Evolutionary conservation across 2,113 vertebrate species (phyloP).

Genomic region (Benitochromis conjunctus): DNA sequence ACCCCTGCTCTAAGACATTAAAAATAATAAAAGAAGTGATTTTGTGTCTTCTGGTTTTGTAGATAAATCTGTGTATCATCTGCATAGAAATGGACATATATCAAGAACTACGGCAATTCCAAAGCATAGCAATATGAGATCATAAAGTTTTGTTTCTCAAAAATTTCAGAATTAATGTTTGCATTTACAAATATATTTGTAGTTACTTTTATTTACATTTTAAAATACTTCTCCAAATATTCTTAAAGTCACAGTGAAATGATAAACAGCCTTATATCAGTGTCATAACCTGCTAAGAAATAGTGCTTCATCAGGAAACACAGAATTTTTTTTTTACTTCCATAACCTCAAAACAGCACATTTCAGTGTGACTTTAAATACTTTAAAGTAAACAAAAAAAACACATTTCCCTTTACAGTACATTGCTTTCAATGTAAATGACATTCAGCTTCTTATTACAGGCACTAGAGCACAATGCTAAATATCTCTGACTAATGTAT

Average conservation of each 20-base stretch:
- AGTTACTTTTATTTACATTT: conserved; percentile 20
- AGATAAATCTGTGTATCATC: neutral
- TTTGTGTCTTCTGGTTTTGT: neutral
- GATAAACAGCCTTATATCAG: neutral
- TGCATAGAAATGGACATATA: neutral
- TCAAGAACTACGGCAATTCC: neutral
- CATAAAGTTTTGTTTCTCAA: neutral
- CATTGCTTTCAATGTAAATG: neutral
- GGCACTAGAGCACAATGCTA: neutral
- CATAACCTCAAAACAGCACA: neutral
- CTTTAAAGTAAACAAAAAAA: neutral
- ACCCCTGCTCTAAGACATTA: neutral
- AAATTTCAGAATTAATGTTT: conserved; percentile 15
- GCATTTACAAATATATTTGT: neutral
- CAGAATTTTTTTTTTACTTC: neutral
- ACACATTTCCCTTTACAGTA: neutral
- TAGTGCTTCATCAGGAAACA: neutral
- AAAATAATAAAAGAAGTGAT: neutral
- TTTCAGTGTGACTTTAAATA: conserved; percentile 4
- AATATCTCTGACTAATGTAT: neutral
- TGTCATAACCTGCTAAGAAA: neutral
- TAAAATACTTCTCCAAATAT: neutral
- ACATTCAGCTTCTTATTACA: neutral
- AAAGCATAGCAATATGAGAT: neutral
- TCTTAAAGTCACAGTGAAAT: neutral